Evolutionary conservation across 2,888 invertebrate species (phyloP), one percentile per base, ranked within the genome.

Genomic region (Synergus gifuensis): DNA sequence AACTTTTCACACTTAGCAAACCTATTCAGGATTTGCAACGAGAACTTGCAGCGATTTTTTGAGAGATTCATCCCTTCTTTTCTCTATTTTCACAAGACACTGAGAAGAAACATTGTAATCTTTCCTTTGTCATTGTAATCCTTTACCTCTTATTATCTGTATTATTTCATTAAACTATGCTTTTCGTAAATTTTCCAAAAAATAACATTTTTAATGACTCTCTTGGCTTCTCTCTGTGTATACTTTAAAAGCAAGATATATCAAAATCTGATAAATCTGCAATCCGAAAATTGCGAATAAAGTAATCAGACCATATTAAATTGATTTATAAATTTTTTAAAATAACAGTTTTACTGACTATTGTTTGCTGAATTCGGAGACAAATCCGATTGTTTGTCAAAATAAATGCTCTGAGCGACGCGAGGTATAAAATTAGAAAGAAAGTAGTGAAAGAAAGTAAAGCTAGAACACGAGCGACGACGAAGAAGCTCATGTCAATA

Each of bases 401-500:
- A 62, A 62, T 62, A 62, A 62, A 28, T 62, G 4, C 5, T 62
- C 22, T 9, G 36, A n/a, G 14, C 12, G 46, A 18, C n/a, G 36
- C 18, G 40, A 4, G 40, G 62, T 18, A 18, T 28, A 42, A 77
- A 58, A 46, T 78, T 76, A 64, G 36, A 36, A 76, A 63, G 44
- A 18, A 40, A 62, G n/a, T 78, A 22, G 46, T 42, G 62, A 36
- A 67, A 64, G 49, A 64, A 40, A 28, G 67, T 54, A 60, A 69
- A 42, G 54, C 18, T 28, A 40, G 60, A 22, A 44, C 16, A 46
- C 8, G 54, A 66, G 14, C 63, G 54, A 67, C 40, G 64, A 28
- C 28, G 14, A 49, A 9, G 64, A 58, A 64, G 76, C 46, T 60
- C n/a, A 62, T 69, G 83, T 81, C 87, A 85, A 87, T 86, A 86